Conservation (phyloP, 2,888 invertebrate species). For the Hyalella azteca region DNA sequence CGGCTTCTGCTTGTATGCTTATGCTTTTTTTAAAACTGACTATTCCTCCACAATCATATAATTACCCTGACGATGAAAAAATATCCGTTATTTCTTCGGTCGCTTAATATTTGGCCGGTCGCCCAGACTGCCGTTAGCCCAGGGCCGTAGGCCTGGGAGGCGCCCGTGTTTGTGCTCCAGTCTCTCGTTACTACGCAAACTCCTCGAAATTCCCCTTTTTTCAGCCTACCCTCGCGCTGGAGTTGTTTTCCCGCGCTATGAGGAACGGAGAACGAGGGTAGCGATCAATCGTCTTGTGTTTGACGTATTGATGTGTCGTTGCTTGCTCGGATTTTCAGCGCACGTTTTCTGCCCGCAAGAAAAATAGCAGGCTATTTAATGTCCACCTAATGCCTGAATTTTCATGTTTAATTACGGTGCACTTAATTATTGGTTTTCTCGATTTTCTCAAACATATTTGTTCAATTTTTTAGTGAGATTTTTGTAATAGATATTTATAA, state of each 20-base stretch:
- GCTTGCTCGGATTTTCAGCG: conserved; percentile 3
- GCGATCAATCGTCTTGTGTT: conserved; percentile 35
- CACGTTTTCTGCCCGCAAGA: background rate
- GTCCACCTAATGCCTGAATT: too few species aligned
- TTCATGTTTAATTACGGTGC: too few species aligned
- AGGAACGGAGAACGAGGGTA: conserved; percentile 8
- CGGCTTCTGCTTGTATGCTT: too few species aligned
- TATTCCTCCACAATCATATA: too few species aligned
- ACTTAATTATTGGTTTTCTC: too few species aligned
- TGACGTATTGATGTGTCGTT: conserved; percentile 23
- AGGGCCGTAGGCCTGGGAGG: conserved; percentile 1
- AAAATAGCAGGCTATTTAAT: background rate
- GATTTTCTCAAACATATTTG: too few species aligned
- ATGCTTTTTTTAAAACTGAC: too few species aligned
- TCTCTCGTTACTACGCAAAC: conserved; percentile 31
- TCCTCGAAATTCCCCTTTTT: conserved; percentile 32
- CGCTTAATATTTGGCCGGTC: background rate
- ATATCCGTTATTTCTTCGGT: background rate
- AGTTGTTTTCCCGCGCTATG: conserved; percentile 33
- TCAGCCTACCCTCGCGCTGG: background rate
- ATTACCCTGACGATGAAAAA: too few species aligned
- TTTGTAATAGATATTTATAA: too few species aligned
- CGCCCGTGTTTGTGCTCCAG: too few species aligned
- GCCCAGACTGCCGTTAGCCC: background rate
- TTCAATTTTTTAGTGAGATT: too few species aligned